These are phyloP conservation scores for Tenthredo distinguenda DNA, from an alignment of 2,888 invertebrate genomes.

Conservation along the genomic window DNA sequence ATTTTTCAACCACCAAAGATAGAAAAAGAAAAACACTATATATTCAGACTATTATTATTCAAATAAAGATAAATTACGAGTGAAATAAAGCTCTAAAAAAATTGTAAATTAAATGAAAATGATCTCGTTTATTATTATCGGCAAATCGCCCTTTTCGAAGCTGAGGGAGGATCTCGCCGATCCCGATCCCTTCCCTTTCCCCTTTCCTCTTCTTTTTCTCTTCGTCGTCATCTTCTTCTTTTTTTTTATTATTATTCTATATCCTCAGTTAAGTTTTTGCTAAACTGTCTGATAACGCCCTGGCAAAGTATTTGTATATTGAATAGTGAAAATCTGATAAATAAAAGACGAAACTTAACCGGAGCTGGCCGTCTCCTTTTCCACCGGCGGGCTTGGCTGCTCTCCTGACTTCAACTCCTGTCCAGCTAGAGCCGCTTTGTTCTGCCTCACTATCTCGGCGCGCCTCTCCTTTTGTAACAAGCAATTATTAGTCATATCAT, in stretches of 20 bases:
- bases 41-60: constrained; percentile 1
- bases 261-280: neutral
- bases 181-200: neutral
- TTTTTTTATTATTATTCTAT: neutral
- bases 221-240: neutral
- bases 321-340: constrained; percentile 17
- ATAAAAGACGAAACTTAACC: constrained; percentile 78
- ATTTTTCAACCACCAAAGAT: neutral
- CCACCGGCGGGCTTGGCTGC: constrained; percentile 72
- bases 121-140: neutral
- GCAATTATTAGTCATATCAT: constrained; percentile 52
- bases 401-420: constrained; percentile 76
- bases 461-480: constrained; percentile 87
- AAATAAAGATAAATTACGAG: neutral
- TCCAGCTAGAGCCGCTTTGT: constrained; percentile 87
- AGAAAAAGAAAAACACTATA: neutral
- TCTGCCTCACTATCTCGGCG: constrained; percentile 94
- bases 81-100: neutral
- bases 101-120: neutral
- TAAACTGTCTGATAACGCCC: neutral
- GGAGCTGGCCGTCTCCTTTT: constrained; percentile 83
- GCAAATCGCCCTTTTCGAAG: constrained; percentile 25
- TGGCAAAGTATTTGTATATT: constrained; percentile 17
- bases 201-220: neutral
- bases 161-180: neutral